These are phyloP conservation scores for Heliconius nattereri DNA, from an alignment of 1,140 invertebrate species.

Conservation along the genomic window DNA sequence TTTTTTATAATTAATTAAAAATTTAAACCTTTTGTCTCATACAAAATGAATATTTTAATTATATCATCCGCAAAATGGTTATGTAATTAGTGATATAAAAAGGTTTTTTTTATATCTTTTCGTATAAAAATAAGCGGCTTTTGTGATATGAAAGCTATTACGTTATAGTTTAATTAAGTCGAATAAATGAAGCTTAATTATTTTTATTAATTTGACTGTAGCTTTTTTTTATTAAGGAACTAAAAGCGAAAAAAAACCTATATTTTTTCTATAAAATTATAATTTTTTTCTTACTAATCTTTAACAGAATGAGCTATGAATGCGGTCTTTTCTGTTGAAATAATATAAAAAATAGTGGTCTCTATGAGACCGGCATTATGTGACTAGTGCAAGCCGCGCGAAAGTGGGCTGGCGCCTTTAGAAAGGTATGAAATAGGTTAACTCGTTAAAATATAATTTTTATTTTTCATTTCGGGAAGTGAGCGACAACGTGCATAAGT, in stretches of 20 bases:
- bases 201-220: constrained; percentile 26
- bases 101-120: not conserved
- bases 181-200: constrained; percentile 15
- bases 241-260: not conserved
- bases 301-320: constrained; percentile 9
- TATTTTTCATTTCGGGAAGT: constrained; percentile 23
- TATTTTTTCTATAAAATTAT: not conserved
- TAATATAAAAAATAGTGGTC: constrained; percentile 24
- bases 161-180: not conserved
- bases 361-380: constrained; percentile 9
- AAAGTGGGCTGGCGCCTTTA: constrained; percentile 30
- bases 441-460: constrained; percentile 26
- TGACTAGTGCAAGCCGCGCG: constrained; percentile 16
- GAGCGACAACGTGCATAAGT: constrained; percentile 10
- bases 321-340: constrained; percentile 23
- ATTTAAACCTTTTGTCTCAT: not conserved
- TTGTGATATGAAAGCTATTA: constrained; percentile 2
- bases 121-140: constrained; percentile 6
- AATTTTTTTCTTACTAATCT: constrained; percentile 11
- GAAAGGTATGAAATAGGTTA: constrained; percentile 24
- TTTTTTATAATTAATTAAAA: not conserved
- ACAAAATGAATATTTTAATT: not conserved
- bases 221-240: not conserved
- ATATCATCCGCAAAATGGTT: not conserved
- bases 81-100: not conserved